Evolutionary conservation across 2,797 vertebrate genomes (phyloP).

Genomic region (Chrysocyon brachyurus): DNA sequence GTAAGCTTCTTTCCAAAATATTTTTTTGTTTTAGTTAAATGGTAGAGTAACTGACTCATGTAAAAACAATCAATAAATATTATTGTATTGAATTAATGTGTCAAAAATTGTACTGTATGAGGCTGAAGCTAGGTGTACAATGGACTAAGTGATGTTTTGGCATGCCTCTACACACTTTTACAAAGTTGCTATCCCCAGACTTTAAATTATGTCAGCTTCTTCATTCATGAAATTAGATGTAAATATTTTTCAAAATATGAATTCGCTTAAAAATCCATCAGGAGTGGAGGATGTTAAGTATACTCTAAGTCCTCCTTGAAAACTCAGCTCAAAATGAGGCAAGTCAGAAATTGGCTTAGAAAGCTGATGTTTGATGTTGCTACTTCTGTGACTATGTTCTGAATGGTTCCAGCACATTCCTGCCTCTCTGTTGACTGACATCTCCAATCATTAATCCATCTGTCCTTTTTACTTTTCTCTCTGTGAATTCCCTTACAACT

Average conservation of each 20-base stretch:
- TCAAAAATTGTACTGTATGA: neutral
- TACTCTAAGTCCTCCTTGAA: neutral
- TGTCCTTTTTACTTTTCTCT: neutral
- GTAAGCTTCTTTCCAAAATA: neutral
- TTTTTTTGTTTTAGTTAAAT: neutral
- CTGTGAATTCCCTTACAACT: neutral
- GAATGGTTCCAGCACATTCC: neutral
- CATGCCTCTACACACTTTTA: neutral
- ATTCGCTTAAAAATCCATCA: neutral
- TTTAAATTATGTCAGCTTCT: neutral
- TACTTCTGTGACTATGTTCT: neutral
- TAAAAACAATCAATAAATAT: neutral
- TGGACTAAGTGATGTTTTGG: neutral
- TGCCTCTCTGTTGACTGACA: neutral
- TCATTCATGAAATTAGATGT: neutral
- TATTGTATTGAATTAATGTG: neutral
- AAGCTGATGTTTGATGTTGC: neutral
- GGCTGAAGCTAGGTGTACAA: neutral
- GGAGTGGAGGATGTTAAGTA: neutral
- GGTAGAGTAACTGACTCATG: neutral
- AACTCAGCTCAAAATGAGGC: neutral
- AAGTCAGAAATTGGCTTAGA: neutral
- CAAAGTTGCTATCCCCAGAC: neutral
- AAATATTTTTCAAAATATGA: neutral
- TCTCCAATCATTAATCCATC: neutral